Percentiles rank a stretch among this genome's conserved stretches.
phyloP scores from a whole-genome alignment of 2,113 vertebrate genomes.

The Saguinus imperator region DNA sequence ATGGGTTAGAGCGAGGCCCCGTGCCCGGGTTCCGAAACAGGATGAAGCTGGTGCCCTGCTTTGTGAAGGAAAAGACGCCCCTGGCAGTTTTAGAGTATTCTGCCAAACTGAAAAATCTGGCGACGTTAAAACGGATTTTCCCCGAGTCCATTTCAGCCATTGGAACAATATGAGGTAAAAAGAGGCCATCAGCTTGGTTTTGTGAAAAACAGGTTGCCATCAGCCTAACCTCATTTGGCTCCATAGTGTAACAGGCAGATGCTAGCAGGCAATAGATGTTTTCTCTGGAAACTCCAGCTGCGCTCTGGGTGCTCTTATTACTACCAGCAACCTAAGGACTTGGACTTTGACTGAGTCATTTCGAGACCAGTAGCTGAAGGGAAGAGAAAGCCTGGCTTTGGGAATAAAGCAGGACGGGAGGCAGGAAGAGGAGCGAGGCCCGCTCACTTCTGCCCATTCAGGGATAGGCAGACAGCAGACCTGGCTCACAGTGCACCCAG shows the following conservation, averaged over 20 bases:
- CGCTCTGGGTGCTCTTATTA: background rate
- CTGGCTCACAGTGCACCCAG: background rate
- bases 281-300: background rate
- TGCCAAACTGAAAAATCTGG: background rate
- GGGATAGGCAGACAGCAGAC: rapidly evolving
- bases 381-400: background rate
- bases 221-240: background rate
- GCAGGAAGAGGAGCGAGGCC: background rate
- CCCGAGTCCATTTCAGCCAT: background rate
- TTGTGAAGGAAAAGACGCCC: background rate
- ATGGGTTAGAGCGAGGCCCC: background rate
- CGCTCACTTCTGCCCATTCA: background rate
- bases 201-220: constrained; percentile 1
- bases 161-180: background rate
- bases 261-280: background rate
- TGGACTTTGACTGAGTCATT: background rate
- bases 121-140: background rate
- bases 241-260: background rate
- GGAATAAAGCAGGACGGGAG: background rate
- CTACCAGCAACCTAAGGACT: background rate
- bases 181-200: background rate
- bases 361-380: background rate
- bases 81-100: background rate
- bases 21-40: background rate
- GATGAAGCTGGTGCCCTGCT: background rate